phyloP scores from a whole-genome alignment of 2,113 vertebrate species.

The Talpa occidentalis region DNA sequence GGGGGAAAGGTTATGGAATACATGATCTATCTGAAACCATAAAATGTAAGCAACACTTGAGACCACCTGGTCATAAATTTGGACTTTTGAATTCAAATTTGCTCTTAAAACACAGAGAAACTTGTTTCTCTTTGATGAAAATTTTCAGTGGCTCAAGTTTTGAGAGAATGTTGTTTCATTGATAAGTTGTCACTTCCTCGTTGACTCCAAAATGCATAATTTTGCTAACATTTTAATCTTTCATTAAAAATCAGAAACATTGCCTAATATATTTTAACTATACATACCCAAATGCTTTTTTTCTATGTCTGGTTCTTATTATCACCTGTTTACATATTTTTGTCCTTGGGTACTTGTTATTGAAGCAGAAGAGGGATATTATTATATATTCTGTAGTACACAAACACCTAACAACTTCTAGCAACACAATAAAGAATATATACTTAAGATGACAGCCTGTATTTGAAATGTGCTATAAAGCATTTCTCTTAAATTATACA shows the following conservation, averaged over 20 bases:
- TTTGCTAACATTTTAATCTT: background rate
- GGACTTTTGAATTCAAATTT: background rate
- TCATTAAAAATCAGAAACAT: constrained; percentile 1
- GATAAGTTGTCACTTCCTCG: background rate
- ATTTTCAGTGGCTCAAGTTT: background rate
- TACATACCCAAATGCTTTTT: background rate
- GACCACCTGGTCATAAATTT: background rate
- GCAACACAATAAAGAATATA: constrained; percentile 21
- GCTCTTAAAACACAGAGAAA: background rate
- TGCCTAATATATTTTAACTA: background rate
- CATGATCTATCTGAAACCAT: background rate
- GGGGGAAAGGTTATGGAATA: background rate
- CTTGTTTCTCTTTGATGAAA: background rate
- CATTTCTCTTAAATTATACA: constrained; percentile 59
- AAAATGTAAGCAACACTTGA: background rate
- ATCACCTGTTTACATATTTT: background rate
- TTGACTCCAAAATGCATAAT: background rate
- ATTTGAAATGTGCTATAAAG: constrained; percentile 48
- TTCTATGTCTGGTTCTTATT: background rate
- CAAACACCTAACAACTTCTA: constrained; percentile 6
- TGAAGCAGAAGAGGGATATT: background rate
- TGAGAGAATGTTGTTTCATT: background rate
- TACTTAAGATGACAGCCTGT: constrained; percentile 45
- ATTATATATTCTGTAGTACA: background rate
- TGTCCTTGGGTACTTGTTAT: background rate